These are phyloP conservation scores for Conus canariensis DNA, from an alignment of 2,888 invertebrate species.

Conservation along the genomic window DNA sequence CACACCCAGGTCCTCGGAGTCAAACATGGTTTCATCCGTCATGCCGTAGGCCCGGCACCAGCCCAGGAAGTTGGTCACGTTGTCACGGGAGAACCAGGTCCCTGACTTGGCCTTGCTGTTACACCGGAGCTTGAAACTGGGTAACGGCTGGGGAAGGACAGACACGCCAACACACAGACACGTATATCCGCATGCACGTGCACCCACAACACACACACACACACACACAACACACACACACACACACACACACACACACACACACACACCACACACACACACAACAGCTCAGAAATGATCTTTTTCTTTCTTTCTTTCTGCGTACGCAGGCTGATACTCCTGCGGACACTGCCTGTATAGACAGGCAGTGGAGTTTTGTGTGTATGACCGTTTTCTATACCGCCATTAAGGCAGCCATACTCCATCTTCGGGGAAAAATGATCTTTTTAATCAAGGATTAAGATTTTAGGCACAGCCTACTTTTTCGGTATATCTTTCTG, in stretches of 20 bases:
- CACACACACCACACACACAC: background rate
- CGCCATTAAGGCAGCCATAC: no score
- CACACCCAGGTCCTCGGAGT: constrained; percentile 92
- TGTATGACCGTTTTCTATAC: no score
- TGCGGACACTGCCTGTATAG: no score
- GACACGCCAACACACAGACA: background rate
- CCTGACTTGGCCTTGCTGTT: constrained; percentile 91
- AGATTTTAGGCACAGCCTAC: no score
- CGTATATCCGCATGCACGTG: background rate
- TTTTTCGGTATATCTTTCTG: no score
- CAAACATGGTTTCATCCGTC: constrained; percentile 92
- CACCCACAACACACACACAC: background rate
- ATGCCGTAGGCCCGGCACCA: constrained; percentile 92
- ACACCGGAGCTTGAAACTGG: constrained; percentile 61
- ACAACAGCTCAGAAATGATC: background rate
- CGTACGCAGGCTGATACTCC: no score
- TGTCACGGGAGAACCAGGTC: constrained; percentile 93
- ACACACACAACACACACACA: background rate
- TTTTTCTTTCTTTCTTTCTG: no score
- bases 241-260: background rate
- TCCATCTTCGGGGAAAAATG: no score
- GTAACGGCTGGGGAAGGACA: constrained; percentile 55
- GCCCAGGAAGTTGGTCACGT: constrained; percentile 92
- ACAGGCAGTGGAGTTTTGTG: no score
- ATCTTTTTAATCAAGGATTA: no score